Percentiles rank a stretch among this genome's conserved stretches.
These are phyloP conservation scores for Magallana angulata DNA, from an alignment of 1,140 invertebrate species.

Conservation along the genomic window DNA sequence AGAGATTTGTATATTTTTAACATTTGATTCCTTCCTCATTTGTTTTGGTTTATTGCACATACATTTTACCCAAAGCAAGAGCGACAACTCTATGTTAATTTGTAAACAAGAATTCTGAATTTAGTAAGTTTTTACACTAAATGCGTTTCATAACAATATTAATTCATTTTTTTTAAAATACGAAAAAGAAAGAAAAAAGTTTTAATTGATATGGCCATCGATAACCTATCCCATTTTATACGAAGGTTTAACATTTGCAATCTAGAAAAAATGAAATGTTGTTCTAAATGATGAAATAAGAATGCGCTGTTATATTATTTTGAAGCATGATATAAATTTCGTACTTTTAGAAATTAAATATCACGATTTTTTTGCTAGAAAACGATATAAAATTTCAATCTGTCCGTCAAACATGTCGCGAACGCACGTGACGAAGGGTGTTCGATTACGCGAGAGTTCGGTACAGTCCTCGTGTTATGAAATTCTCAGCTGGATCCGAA, in stretches of 20 bases:
- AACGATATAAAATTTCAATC: not conserved
- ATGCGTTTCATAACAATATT: not conserved
- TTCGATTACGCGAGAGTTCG: slow-evolving; percentile 12
- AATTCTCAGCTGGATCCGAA: slow-evolving; percentile 17
- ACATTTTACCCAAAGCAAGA: not conserved
- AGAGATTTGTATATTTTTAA: too few species aligned
- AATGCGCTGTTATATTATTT: not conserved
- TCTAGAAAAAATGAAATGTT: too few species aligned
- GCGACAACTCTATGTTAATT: not conserved
- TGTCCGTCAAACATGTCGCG: not conserved
- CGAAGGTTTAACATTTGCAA: too few species aligned
- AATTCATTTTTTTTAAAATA: not conserved
- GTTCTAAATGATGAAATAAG: too few species aligned
- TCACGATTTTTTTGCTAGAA: not conserved
- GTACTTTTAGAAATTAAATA: not conserved
- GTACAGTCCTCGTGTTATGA: slow-evolving; percentile 8
- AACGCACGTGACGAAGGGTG: not conserved
- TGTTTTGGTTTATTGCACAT: too few species aligned
- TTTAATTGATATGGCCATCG: not conserved
- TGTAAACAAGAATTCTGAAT: too few species aligned
- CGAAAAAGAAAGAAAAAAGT: not conserved
- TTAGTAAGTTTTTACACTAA: too few species aligned
- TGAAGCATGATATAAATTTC: not conserved
- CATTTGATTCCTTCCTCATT: too few species aligned
- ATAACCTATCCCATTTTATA: too few species aligned